Evolutionary conservation across 2,113 vertebrate genomes (phyloP).

Genomic region (Poecile atricapillus): DNA sequence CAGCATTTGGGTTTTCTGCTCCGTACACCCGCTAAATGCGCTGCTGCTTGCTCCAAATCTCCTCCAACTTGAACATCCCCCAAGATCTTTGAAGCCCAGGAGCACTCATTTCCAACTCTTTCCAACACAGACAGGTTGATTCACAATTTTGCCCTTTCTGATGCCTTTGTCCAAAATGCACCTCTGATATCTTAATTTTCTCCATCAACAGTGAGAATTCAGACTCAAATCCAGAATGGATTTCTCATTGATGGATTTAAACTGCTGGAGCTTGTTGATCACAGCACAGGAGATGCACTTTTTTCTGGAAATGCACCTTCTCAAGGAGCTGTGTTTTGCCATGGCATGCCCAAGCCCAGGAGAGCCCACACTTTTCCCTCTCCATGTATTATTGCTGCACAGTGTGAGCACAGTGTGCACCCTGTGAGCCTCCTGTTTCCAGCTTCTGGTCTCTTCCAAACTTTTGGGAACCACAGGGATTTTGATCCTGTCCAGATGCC

Average conservation of each 20-base stretch:
- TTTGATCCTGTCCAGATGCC: conserved; percentile 4
- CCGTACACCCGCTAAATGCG: fast-evolving
- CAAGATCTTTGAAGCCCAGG: not conserved
- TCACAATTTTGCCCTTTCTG: not conserved
- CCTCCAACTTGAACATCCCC: not conserved
- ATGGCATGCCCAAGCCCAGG: not conserved
- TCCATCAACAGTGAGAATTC: not conserved
- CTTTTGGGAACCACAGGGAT: not conserved
- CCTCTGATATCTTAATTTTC: not conserved
- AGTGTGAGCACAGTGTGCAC: not conserved
- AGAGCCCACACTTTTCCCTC: not conserved
- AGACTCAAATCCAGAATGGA: not conserved
- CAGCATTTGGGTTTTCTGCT: not conserved
- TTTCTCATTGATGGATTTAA: not conserved
- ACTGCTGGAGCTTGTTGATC: not conserved
- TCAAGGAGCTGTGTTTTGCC: not conserved
- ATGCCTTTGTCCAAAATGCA: not conserved
- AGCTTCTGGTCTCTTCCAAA: not conserved
- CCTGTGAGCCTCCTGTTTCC: not conserved
- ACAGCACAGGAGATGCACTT: not conserved
- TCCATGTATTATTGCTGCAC: not conserved
- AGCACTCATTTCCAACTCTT: not conserved
- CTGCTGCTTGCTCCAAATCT: not conserved
- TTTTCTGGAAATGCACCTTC: not conserved
- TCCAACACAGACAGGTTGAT: fast-evolving